These are phyloP conservation scores for Vidua chalybeata DNA, from an alignment of 2,113 vertebrate species.

Conservation along the genomic window DNA sequence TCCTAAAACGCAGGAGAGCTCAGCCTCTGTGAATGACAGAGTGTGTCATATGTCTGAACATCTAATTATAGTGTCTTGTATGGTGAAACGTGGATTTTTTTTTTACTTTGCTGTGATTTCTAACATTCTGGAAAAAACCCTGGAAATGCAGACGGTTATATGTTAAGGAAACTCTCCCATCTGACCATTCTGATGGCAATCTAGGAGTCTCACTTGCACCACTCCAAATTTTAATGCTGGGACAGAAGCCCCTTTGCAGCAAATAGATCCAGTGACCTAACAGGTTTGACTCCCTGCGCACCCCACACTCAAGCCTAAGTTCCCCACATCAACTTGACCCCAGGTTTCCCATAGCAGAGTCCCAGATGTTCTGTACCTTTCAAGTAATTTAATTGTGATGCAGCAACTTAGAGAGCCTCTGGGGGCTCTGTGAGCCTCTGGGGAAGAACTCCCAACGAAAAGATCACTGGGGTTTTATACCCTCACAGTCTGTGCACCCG, in stretches of 20 bases:
- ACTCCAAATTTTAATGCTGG: background rate
- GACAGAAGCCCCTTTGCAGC: background rate
- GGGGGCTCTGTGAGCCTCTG: background rate
- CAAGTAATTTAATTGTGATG: background rate
- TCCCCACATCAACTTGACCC: background rate
- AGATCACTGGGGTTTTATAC: background rate
- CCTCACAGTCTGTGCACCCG: background rate
- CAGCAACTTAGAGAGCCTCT: background rate
- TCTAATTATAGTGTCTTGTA: background rate
- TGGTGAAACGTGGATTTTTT: background rate
- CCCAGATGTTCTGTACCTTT: background rate
- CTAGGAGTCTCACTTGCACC: background rate
- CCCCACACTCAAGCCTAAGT: background rate
- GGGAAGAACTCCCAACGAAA: background rate
- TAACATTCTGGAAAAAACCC: background rate
- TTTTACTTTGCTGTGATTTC: background rate
- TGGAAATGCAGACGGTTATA: background rate
- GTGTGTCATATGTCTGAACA: background rate
- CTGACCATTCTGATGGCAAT: background rate
- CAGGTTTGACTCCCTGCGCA: background rate
- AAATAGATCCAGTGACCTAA: background rate
- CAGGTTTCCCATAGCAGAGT: background rate
- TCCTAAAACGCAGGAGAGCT: background rate
- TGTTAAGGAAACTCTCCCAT: background rate
- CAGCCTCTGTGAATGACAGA: background rate